phyloP scores from a whole-genome alignment of 2,888 invertebrate species.

The Mycalesis mineus region DNA sequence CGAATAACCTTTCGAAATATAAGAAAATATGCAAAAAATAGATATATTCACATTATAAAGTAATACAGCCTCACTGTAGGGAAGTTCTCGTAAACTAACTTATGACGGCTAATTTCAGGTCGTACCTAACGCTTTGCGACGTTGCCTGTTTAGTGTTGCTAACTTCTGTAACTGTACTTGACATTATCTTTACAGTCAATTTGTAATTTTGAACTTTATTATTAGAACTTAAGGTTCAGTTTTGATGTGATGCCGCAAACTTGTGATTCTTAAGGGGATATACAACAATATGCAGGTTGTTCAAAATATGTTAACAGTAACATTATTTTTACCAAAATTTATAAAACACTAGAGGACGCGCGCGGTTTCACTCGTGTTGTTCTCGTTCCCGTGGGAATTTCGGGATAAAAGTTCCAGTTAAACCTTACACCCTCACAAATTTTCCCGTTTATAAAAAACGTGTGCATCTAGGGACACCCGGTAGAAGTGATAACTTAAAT shows the following conservation, averaged over 20 bases:
- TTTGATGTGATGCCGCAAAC: neutral
- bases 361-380: no score
- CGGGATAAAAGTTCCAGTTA: no score
- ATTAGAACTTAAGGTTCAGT: neutral
- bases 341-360: no score
- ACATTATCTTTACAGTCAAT: constrained; percentile 28
- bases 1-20: constrained; percentile 20
- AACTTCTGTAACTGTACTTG: constrained; percentile 54
- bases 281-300: no score
- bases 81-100: constrained; percentile 46
- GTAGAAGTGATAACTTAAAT: no score
- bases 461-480: no score
- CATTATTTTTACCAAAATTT: no score
- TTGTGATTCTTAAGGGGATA: constrained; percentile 40
- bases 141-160: constrained; percentile 57
- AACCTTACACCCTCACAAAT: no score
- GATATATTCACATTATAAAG: constrained; percentile 28
- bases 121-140: constrained; percentile 38
- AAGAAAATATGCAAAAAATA: constrained; percentile 33
- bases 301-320: no score
- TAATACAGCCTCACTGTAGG: constrained; percentile 32
- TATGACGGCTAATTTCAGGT: constrained; percentile 55
- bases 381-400: no score
- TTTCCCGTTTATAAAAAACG: no score
- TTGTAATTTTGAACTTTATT: constrained; percentile 31